Evolutionary conservation across 2,888 invertebrate genomes (phyloP).

Genomic region (Crossocerus cetratus): DNA sequence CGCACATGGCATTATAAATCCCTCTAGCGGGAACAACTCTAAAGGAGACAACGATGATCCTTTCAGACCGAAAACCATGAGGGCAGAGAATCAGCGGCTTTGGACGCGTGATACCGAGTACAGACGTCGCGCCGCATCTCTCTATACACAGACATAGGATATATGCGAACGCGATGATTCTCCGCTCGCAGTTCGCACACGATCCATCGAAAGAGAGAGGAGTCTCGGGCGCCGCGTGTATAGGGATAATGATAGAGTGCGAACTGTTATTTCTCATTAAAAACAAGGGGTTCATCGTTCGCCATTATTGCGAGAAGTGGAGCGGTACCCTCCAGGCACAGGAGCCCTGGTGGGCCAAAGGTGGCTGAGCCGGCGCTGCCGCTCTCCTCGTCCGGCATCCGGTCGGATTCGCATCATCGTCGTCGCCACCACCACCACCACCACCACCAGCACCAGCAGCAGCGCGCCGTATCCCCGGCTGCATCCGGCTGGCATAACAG

Average conservation of each 20-base stretch:
- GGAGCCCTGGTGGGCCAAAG: not conserved
- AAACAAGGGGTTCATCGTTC: conserved; percentile 75
- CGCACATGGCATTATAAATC: too few relatives aligned
- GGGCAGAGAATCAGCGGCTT: conserved; percentile 10
- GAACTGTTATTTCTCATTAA: conserved; percentile 75
- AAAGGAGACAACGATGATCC: conserved; percentile 4
- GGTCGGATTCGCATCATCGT: conserved; percentile 23
- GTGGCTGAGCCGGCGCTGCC: too few relatives aligned
- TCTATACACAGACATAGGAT: not conserved
- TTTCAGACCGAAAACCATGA: conserved; percentile 27
- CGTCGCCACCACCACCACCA: not conserved
- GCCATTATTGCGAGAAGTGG: conserved; percentile 73
- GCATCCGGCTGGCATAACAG: conserved; percentile 34
- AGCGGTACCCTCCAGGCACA: conserved; percentile 10
- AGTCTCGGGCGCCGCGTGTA: conserved; percentile 1
- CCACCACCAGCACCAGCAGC: not conserved
- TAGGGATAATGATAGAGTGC: conserved; percentile 50
- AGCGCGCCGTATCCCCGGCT: conserved; percentile 5
- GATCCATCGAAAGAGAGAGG: not conserved
- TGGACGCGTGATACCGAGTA: not conserved
- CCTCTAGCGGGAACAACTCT: too few relatives aligned
- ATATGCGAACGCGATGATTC: not conserved
- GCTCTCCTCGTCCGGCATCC: not conserved
- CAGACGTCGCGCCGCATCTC: not conserved
- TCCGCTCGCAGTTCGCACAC: not conserved